Evolutionary conservation across 37 sponge, comb jelly and placozoan genomes (phyloP), one percentile per base, ranked within the genome.

Genomic region (Cladorhizidae sp.): DNA sequence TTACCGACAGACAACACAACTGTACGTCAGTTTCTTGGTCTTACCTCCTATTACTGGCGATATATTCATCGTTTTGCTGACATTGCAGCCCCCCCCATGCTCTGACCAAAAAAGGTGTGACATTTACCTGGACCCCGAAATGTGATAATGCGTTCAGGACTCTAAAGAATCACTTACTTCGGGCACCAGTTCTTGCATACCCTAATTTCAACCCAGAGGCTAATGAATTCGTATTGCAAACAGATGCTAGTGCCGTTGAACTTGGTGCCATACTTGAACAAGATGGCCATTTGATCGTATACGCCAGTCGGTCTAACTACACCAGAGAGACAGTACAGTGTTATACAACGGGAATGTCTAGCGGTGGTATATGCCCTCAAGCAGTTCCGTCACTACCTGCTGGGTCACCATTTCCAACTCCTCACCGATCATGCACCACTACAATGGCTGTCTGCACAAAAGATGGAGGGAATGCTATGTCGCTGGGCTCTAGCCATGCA

Each of bases 241-340:
- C 90, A 32, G 94, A 93, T 80, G 92, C 92, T 38, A 87, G 85
- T 67, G 62, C 54, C 26, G 49, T 64, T 42, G 85, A 81, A 15
- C 28, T 92, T 5, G 92, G 88, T 45, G 85, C 88, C 14, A 70
- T 84, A 2, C 81, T 92, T n/a, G 85, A 87, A 40, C 85, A 87
- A 35, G 70, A 80, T 39, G 75, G 80, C 32, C 28, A 76, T 58
- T 78, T 83, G 31, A 67, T 83, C n/a, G n/a, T n/a, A n/a, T n/a
- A n/a, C n/a, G 74, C 75, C 17, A 74, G 74, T 83, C 75, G 39
- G 29, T 74, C 75, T 5, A 45, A 67, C 25, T 68, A 51, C 25
- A 75, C 76, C 32, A 32, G 29, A 54, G 57, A 38, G 57, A 83
- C 12, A 67, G 75, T 41, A n/a, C n/a, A 75, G 84, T 63, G 68